Conservation (phyloP, 1,140 invertebrate genomes). For the Metopolophium dirhodum region DNA sequence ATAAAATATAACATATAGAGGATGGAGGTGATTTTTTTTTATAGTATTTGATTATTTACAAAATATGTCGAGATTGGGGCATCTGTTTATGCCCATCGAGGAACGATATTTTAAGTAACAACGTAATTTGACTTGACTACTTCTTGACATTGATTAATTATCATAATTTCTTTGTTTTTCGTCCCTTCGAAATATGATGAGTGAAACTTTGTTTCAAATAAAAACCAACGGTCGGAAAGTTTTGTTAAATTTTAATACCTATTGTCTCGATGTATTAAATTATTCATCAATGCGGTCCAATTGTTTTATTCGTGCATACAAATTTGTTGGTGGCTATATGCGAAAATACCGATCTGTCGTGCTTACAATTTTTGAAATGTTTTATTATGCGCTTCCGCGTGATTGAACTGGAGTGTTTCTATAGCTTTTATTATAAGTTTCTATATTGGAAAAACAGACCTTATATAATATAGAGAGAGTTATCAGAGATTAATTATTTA, state of each 20-base stretch:
- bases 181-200: not conserved
- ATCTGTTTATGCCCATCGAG: not conserved
- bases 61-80: not conserved
- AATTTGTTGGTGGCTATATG: not conserved
- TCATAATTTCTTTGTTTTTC: slow-evolving; percentile 2
- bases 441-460: not conserved
- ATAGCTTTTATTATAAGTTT: not conserved
- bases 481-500: not conserved
- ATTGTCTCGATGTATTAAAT: not conserved
- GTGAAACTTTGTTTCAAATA: not conserved
- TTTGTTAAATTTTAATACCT: not conserved
- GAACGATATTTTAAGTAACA: not conserved
- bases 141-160: not conserved
- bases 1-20: not conserved
- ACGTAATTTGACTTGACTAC: not conserved
- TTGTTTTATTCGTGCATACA: not conserved
- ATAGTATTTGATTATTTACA: not conserved
- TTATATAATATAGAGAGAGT: not conserved
- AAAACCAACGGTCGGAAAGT: not conserved
- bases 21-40: not conserved
- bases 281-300: not conserved
- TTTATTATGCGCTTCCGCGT: not conserved
- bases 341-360: not conserved
- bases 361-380: not conserved
- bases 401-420: not conserved